Evolutionary conservation across 2,797 vertebrate species (phyloP), one percentile per base, ranked within the genome.

Genomic region (Thalassophryne amazonica): DNA sequence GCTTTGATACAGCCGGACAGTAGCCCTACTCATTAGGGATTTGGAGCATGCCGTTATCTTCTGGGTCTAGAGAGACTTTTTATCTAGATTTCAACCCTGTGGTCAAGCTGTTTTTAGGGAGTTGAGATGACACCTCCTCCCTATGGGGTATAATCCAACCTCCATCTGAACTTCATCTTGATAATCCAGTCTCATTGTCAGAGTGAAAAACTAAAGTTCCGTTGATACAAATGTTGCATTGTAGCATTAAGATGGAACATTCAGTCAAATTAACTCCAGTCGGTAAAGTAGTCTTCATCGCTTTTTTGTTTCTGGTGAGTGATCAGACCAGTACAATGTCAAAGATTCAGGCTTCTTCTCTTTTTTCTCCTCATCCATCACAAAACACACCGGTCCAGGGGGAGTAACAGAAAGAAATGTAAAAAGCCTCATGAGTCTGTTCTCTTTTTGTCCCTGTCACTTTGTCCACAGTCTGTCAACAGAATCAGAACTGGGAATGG

Each of bases 401-500:
- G 63, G 60, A n/a, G 60, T 34, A 62, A 73, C 58, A 72, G 64
- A 84, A 70, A 83, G 69, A 83, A 81, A 85, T 60, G 76, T 81
- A 72, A 71, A 84, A 85, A 77, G 74, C 46, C 43, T 62, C 22
- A 21, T 33, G 19, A 61, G 67, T 79, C 65, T 39, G 23, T 62
- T 70, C 56, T 28, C 32, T 59, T 25, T 28, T 29, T 60, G 30
- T 61, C 60, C 48, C 40, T 36, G 12, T 12, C 56, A 27, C 25
- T 37, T 16, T 6, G 39, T 50, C 48, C 29, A 14, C 28, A 24
- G 8, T 17, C 20, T 29, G 33, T 21, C 15, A 4, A 7, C 7
- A 40, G 20, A 53, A 68, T 90, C 94, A 99, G 89, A 99, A 99
- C 80, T 97, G 95, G 75, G 96, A 94, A 78, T 97, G 96, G 91